Evolutionary conservation across 2,113 vertebrate genomes (phyloP).

Genomic region (Sorex araneus): DNA sequence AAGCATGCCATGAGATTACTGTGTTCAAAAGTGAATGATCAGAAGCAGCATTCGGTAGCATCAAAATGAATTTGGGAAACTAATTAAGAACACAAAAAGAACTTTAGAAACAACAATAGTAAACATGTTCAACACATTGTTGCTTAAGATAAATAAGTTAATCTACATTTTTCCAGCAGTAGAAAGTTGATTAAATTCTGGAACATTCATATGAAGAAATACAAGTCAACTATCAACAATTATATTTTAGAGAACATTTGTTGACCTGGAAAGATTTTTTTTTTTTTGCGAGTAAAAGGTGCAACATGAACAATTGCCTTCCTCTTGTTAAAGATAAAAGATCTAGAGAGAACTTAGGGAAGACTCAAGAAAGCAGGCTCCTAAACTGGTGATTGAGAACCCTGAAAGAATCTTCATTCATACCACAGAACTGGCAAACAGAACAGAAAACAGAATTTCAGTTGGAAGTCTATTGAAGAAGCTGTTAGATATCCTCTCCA

Average conservation of each 20-base stretch:
- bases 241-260: slow-evolving; percentile 31
- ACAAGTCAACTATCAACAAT: neutral
- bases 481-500: neutral
- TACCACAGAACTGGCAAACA: neutral
- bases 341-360: slow-evolving; percentile 20
- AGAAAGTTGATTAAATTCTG: slow-evolving; percentile 30
- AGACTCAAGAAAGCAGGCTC: neutral
- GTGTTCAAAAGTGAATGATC: neutral
- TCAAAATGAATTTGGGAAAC: slow-evolving; percentile 27
- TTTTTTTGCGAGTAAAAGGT: neutral
- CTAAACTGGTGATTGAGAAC: neutral
- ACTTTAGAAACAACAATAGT: slow-evolving; percentile 9
- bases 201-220: neutral
- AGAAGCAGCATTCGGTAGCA: neutral
- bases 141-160: neutral
- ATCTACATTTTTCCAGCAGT: neutral
- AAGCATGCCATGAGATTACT: neutral
- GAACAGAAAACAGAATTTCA: neutral
- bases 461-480: neutral
- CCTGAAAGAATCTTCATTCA: neutral
- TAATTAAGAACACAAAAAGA: neutral
- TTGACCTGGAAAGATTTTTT: slow-evolving; percentile 7
- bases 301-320: slow-evolving; percentile 11
- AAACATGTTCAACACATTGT: neutral
- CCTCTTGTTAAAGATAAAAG: neutral